Percentiles rank a stretch among this genome's conserved stretches.
These are phyloP conservation scores for Procambarus virginalis DNA, from an alignment of 1,140 invertebrate species.

Conservation along the genomic window DNA sequence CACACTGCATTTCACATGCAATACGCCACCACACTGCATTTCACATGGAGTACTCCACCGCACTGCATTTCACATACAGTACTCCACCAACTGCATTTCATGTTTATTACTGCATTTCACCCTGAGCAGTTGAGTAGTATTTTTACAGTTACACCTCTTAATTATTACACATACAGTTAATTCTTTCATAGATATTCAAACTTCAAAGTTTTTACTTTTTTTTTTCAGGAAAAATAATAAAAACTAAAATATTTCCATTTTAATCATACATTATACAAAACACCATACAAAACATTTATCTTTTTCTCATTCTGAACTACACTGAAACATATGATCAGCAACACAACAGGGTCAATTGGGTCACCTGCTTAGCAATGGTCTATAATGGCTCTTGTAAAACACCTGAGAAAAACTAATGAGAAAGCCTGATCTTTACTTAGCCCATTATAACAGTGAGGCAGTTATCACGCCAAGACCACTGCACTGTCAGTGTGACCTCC, in stretches of 20 bases:
- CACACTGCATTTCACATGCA: too few species aligned
- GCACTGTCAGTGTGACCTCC: not conserved
- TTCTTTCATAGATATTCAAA: too few species aligned
- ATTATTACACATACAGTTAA: too few species aligned
- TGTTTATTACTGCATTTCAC: too few species aligned
- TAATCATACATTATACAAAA: conserved; percentile 52
- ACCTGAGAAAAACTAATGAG: not conserved
- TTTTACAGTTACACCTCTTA: too few species aligned
- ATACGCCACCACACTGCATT: too few species aligned
- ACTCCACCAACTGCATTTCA: too few species aligned
- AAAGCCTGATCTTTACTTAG: not conserved
- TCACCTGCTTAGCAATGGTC: conserved; percentile 5
- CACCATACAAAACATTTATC: conserved; percentile 48
- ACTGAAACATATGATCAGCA: conserved; percentile 37
- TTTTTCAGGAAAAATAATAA: not conserved
- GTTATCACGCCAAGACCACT: not conserved
- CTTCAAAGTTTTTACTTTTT: too few species aligned
- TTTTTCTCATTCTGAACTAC: conserved; percentile 47
- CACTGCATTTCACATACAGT: too few species aligned
- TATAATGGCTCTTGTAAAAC: not conserved
- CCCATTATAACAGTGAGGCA: not conserved
- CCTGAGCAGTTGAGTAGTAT: too few species aligned
- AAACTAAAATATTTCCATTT: conserved; percentile 21
- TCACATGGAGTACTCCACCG: too few species aligned
- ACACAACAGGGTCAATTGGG: conserved; percentile 12